Percentiles rank a stretch among this genome's conserved stretches.
Evolutionary conservation across 2,797 vertebrate species (phyloP).

Genomic region (Peromyscus nudipes): DNA sequence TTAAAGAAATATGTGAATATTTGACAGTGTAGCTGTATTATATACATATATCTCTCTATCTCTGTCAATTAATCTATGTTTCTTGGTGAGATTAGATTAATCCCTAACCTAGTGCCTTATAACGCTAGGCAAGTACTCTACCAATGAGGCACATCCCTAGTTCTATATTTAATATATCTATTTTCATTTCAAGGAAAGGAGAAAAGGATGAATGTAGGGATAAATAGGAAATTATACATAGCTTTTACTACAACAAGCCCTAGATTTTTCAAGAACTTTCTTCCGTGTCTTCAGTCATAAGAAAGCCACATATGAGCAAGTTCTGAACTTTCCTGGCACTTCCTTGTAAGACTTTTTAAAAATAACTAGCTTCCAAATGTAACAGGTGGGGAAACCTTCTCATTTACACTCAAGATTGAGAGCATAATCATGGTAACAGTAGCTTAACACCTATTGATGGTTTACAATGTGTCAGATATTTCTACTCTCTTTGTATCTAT

Average conservation of each 20-base stretch:
- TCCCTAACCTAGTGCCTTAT: not conserved
- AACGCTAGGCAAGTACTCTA: not conserved
- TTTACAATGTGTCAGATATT: constrained; percentile 23
- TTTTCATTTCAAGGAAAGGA: constrained; percentile 45
- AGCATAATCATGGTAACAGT: constrained; percentile 26
- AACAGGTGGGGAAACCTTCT: not conserved
- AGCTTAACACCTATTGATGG: not conserved
- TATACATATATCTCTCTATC: not conserved
- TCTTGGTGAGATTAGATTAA: not conserved
- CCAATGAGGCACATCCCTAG: not conserved
- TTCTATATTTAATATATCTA: not conserved
- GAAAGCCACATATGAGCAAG: not conserved
- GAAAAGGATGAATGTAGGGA: not conserved
- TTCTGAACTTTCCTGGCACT: constrained; percentile 25
- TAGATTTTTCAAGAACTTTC: not conserved
- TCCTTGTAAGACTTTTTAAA: not conserved
- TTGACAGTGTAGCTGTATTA: not conserved
- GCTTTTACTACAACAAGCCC: not conserved
- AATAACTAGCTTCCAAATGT: not conserved
- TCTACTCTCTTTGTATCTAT: constrained; percentile 1
- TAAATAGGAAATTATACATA: not conserved
- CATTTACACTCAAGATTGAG: constrained; percentile 35
- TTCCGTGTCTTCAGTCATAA: rapidly evolving
- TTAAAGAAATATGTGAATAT: not conserved
- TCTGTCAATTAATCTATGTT: not conserved